Evolutionary conservation across 2,797 vertebrate species (phyloP), one percentile per base, ranked within the genome.

Genomic region (Acipenser ruthenus): DNA sequence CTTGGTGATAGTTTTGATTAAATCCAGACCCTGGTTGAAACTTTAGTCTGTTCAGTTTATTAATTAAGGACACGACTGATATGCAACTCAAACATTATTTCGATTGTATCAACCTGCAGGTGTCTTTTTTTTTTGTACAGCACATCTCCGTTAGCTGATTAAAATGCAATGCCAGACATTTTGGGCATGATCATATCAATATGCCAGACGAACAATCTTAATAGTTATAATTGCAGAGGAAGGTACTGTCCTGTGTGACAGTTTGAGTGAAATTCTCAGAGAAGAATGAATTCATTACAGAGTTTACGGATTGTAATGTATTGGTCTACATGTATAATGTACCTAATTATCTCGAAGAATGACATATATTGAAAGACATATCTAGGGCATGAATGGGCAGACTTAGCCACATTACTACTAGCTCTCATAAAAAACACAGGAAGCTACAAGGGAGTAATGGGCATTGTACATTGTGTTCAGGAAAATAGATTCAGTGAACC

Each of bases 91-190:
- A 37, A 37, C 23, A 37, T 37, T 37, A 37, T 37, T 37, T 37
- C 23, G 23, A 37, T 37, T 37, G 23, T 37, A 37, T 37, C 23
- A 37, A 4, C 23, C 23, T 37, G 23, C 23, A 37, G 1, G 23
- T 3, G 23, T 37, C 23, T 37, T 37, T 37, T 13, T 12, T 23
- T n/a, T 10, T 6, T 48, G 0, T 6, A 10, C 6, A 1, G 2
- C 0, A 9, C 2, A 4, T 48, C 10, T 11, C 1, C 12, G 37
- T 1, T 2, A 10, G 50, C 37, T 47, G 49, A 6, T 60, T 56
- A 69, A n/a, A 49, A 69, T 64, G 13, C 62, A 48, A 48, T 56
- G 55, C 58, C 61, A 56, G 75, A 73, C 73, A 75, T 74, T 78
- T 70, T 73, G 73, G 71, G 65, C 67, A 58, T 7, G 12, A 58